Evolutionary conservation across 2,888 invertebrate species (phyloP), one percentile per base, ranked within the genome.

Genomic region (Copidosoma aretas): DNA sequence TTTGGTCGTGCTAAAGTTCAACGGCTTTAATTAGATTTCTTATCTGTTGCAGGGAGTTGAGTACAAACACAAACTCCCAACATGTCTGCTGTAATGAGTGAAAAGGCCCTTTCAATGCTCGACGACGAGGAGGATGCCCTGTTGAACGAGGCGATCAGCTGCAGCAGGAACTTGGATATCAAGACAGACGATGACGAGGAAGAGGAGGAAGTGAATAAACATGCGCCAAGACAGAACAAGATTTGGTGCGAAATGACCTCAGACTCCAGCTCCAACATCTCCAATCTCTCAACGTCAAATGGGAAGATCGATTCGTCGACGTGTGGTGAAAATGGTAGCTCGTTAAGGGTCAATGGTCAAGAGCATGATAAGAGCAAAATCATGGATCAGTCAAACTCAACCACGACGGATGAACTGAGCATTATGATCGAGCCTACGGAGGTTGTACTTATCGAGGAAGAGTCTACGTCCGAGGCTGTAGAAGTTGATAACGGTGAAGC

Each of bases 111-210:
- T 41, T 5, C 61, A 14, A 41, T 14, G 43, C 39, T 66, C 46
- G 71, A 74, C 54, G 70, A 74, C 41, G 75, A 73, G 57, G 73
- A 73, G 49, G 72, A 75, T 67, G 73, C 71, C 2, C 63, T 75
- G 1, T 46, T 73, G 21, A 71, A 75, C 57, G 74, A 75, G 51
- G 71, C 71, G 10, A 71, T 74, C 22, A 63, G 56, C 41, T 71
- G 57, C 41, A 67, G 71, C 41, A 67, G 63, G 60, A 70, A 72
- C 58, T 43, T 72, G 46, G 72, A 68, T 60, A 63, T 64, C 61
- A 64, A 69, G 65, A 69, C 66, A 41, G 71, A 67, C 60, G 71
- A 70, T 61, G 69, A 73, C 53, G 69, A 71, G 15, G 66, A 68
- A 21, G 66, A 65, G 19, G 22, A 46, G 43, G 12, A 15, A 17